Base-by-base conservation (phyloP, 2,888 invertebrate species). In the Cheilosia impressa region DNA sequence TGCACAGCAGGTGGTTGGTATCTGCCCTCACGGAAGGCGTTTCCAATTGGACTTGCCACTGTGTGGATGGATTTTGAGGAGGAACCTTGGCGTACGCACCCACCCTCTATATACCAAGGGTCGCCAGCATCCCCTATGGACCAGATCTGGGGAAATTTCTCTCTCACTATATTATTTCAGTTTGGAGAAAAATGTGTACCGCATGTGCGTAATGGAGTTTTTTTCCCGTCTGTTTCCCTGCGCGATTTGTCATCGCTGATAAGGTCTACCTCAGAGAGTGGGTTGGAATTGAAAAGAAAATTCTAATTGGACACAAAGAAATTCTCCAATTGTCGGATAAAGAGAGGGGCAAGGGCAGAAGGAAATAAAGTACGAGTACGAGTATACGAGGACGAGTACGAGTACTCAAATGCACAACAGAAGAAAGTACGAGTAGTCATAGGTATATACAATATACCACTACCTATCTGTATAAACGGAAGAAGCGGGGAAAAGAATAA, bases 1-100 rank as follows among this genome's bases (percentile, higher is more conserved):
- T 87, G 82, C 87, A 82, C 87, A 87, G 87, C 87, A 87, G 87
- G 87, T 87, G 87, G 87, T 87, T 87, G 73, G 81, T 85, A 53
- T 81, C 85, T 85, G 85, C 85, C 85, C 81, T 77, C 71, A 72
- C 38, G 47, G 71, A 27, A 81, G 85, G 85, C 85, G 85, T 85
- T 85, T 77, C 85, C 85, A 85, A 85, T 81, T 85, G 85, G 80
- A 80, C 66, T 71, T 17, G 34, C 72, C 53, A 62, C 65, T 63
- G 52, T 43, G 27, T 15, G 38, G 31, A 22, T 53, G 60, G 27
- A 45, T 15, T 19, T 53, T 47, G 57, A 72, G 85, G 76, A 81
- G 77, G 76, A 85, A 85, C 60, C 85, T 85, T 81, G 81, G 81
- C 68, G 77, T 66, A 71, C 69, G 81, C 81, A 76, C 50, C 85